Base-by-base conservation (phyloP, 2,113 vertebrate species). In the Leucoraja erinaceus region DNA sequence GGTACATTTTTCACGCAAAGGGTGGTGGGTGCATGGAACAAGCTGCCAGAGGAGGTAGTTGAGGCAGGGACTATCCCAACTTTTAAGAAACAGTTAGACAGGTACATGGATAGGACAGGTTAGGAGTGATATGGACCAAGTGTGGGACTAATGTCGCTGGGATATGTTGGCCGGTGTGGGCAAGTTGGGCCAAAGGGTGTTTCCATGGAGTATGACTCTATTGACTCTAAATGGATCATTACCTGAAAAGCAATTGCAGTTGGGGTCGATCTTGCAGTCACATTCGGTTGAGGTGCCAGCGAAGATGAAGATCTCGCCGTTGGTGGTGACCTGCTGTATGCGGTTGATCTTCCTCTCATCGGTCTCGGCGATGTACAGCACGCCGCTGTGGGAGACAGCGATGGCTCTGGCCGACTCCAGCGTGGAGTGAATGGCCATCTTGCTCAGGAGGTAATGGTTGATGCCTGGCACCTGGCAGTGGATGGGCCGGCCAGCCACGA, bases 181-280 rank as follows among this genome's bases (percentile, higher is more conserved):
- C 38, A 47, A 47, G 38, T 47, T 47, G 38, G 38, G 38, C 38
- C 3, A 47, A 47, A 47, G 38, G 38, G 38, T 47, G 38, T 47
- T 47, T 47, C 38, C 38, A 47, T 3, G 38, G 38, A 47, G 38
- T 47, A 47, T 47, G 38, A 47, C 38, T 47, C 38, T 47, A 47
- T 47, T 47, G 38, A 47, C 38, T 47, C 38, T 47, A 47, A 47
- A 68, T 33, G 4, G 12, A 79, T 59, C 75, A 96, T 95, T 94
- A 99, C 98, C 98, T 93, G 98, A 98, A 95, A 99, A 99, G 93
- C 99, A 99, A 95, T 99, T 98, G 94, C 98, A 99, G 95, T 98
- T 98, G 94, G 98, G 98, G 94, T 99, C 98, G 94, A 99, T 99
- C 96, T 99, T 99, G 95, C 99, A 99, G 96, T 99, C 99, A 78